phyloP scores from a whole-genome alignment of 2,888 invertebrate genomes.

The Myathropa florea region DNA sequence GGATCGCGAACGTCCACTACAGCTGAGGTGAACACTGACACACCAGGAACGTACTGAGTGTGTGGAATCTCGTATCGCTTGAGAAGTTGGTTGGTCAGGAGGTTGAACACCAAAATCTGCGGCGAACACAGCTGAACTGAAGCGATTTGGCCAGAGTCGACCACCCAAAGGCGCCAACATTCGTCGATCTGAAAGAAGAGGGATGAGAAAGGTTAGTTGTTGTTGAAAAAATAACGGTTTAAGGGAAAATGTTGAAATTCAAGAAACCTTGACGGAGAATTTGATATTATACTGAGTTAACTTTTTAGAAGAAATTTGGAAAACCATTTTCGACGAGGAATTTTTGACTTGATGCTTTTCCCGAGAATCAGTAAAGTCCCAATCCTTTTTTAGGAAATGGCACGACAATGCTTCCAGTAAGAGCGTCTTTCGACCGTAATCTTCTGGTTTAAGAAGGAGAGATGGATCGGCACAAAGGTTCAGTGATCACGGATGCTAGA shows the following conservation, averaged over 20 bases:
- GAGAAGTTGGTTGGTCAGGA: conserved; percentile 83
- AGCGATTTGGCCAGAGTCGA: conserved; percentile 84
- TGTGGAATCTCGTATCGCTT: conserved; percentile 76
- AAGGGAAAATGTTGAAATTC: not conserved
- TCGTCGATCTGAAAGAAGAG: conserved; percentile 82
- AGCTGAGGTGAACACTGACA: conserved; percentile 79
- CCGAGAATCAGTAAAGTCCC: no score
- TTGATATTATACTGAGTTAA: no score
- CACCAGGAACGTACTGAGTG: conserved; percentile 75
- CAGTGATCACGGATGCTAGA: no score
- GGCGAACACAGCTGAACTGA: conserved; percentile 85
- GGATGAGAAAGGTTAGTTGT: not conserved
- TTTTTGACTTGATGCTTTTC: no score
- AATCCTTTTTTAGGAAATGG: no score
- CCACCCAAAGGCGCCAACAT: conserved; percentile 85
- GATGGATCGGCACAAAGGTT: no score
- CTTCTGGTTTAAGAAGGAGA: no score
- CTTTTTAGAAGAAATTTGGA: no score
- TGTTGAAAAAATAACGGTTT: not conserved
- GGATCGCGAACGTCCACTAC: conserved; percentile 82
- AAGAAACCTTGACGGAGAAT: no score
- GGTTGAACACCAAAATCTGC: conserved; percentile 88
- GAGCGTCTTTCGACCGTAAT: no score
- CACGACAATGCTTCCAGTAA: no score
- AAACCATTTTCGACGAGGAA: no score